Conservation (phyloP, 2,888 invertebrate genomes). For the Eumacrocentrus americanus region DNA sequence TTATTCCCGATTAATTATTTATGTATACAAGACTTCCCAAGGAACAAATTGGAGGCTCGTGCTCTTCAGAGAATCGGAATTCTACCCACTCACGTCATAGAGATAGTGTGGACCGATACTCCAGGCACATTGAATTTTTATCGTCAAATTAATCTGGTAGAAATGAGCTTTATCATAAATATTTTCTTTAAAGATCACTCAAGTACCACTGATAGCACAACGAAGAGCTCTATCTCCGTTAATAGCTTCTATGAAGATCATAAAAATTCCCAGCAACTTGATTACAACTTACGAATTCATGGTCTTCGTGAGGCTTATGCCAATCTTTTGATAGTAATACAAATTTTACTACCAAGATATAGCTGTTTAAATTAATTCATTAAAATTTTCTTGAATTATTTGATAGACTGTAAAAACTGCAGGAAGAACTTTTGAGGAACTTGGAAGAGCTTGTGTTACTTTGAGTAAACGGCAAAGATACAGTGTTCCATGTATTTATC, state of each 20-base stretch:
- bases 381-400: not conserved
- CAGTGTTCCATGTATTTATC: constrained; percentile 64
- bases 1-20: not conserved
- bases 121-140: constrained; percentile 22
- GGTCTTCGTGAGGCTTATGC: constrained; percentile 58
- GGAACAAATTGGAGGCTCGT: constrained; percentile 61
- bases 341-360: too few species aligned
- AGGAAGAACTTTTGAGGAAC: constrained; percentile 52
- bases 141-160: constrained; percentile 4
- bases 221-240: not conserved
- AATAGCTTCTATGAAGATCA: not conserved
- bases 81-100: constrained; percentile 64
- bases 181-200: constrained; percentile 1
- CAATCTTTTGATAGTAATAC: constrained; percentile 52
- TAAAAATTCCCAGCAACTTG: not conserved
- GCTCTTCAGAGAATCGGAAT: constrained; percentile 61
- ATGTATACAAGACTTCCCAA: constrained; percentile 59
- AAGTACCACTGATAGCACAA: not conserved
- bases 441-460: constrained; percentile 57
- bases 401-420: constrained; percentile 55
- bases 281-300: constrained; percentile 42
- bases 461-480: constrained; percentile 55
- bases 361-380: too few species aligned
- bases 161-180: constrained; percentile 13
- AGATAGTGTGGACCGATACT: constrained; percentile 53